These are phyloP conservation scores for Amphilophus citrinellus DNA, from an alignment of 2,113 vertebrate genomes.

Conservation along the genomic window DNA sequence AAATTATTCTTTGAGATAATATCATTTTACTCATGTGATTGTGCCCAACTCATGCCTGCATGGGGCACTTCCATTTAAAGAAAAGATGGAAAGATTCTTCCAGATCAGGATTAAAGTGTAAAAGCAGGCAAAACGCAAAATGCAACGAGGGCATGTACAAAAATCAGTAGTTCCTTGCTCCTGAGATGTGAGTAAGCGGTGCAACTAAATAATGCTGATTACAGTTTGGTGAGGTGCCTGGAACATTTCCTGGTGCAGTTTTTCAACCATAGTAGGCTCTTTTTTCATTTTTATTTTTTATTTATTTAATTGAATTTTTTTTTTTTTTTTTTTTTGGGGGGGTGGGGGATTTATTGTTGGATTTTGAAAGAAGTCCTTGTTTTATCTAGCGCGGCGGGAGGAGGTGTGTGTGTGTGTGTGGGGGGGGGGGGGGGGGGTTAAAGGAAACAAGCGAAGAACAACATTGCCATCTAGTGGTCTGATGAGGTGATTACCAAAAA, in stretches of 20 bases:
- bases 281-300: no score
- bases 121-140: neutral
- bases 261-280: neutral
- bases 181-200: neutral
- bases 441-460: constrained; percentile 25
- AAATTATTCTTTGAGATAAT: neutral
- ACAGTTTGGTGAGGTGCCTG: neutral
- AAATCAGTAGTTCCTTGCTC: neutral
- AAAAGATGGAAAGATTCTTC: neutral
- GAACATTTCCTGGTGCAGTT: neutral
- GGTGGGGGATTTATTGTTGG: neutral
- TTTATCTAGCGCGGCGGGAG: neutral
- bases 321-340: no score
- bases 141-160: neutral
- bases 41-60: neutral
- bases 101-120: neutral
- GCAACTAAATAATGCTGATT: constrained; percentile 10
- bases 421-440: neutral
- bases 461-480: constrained; percentile 62
- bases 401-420: fast-evolving
- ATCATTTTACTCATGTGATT: neutral
- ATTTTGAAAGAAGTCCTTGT: neutral
- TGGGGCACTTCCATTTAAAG: neutral
- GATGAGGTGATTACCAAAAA: neutral
- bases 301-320: no score